Conservation (phyloP, 2,113 vertebrate genomes). For the Rafetus swinhoei region DNA sequence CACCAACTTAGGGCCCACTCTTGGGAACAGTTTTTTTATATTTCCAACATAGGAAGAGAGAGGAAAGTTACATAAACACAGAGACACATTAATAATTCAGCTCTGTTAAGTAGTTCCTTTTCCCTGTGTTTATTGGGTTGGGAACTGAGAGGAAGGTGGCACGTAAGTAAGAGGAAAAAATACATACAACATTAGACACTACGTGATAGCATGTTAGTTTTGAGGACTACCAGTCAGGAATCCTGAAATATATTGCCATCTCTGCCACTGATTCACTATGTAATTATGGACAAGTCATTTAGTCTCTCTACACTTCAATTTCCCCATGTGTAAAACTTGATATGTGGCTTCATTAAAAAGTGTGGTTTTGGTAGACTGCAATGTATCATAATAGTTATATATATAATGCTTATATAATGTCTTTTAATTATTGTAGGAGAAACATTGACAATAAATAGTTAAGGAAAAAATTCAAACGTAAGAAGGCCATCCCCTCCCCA, state of each 20-base stretch:
- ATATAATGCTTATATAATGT: conserved; percentile 51
- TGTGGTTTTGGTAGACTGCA: background rate
- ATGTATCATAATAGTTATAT: conserved; percentile 34
- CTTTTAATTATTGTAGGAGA: conserved; percentile 49
- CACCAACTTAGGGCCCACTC: too few relatives aligned
- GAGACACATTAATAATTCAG: background rate
- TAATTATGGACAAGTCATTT: background rate
- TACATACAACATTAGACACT: background rate
- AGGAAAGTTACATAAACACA: background rate
- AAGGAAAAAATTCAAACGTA: conserved; percentile 55
- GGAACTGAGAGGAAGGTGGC: background rate
- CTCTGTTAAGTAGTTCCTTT: background rate
- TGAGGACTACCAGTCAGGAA: background rate
- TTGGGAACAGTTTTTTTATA: background rate
- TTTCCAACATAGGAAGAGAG: background rate
- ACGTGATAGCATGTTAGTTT: background rate
- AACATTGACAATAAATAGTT: conserved; percentile 62
- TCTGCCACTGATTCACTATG: background rate
- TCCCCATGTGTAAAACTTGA: conserved; percentile 18
- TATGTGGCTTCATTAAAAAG: conserved; percentile 16
- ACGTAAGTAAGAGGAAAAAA: background rate
- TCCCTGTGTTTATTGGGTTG: background rate
- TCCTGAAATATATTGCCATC: background rate
- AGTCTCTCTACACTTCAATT: background rate
- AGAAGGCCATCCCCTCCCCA: background rate